A percentile compares a stretch with the other conserved stretches of the same genome.
These are phyloP conservation scores for Antigone vipio DNA, from an alignment of 2,113 vertebrate species.

Conservation along the genomic window DNA sequence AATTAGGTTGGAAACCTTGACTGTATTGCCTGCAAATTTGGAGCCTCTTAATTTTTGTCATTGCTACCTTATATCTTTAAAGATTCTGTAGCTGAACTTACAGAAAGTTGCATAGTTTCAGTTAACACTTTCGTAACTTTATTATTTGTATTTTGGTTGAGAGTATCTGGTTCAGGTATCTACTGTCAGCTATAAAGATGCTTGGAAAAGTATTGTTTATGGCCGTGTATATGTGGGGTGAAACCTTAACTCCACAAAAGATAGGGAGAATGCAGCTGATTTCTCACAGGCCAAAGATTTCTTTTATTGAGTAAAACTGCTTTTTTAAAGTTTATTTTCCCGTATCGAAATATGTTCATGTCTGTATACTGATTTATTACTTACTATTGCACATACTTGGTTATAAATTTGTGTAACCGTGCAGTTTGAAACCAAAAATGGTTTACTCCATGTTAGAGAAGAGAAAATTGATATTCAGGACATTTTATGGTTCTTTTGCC, in stretches of 20 bases:
- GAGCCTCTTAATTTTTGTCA: background rate
- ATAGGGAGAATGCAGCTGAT: background rate
- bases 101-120: background rate
- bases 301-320: background rate
- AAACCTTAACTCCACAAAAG: background rate
- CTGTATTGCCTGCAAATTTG: background rate
- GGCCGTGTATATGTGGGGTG: background rate
- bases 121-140: background rate
- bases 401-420: background rate
- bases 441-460: background rate
- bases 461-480: background rate
- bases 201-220: background rate
- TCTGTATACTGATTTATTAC: background rate
- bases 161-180: background rate
- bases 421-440: background rate
- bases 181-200: background rate
- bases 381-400: background rate
- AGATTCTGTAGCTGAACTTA: background rate
- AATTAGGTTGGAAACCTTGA: background rate
- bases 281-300: background rate
- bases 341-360: rapidly evolving
- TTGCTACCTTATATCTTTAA: background rate
- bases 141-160: background rate
- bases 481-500: background rate
- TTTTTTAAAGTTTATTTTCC: background rate